Conservation (phyloP, 2,797 vertebrate species). For the Meda fulgida region DNA sequence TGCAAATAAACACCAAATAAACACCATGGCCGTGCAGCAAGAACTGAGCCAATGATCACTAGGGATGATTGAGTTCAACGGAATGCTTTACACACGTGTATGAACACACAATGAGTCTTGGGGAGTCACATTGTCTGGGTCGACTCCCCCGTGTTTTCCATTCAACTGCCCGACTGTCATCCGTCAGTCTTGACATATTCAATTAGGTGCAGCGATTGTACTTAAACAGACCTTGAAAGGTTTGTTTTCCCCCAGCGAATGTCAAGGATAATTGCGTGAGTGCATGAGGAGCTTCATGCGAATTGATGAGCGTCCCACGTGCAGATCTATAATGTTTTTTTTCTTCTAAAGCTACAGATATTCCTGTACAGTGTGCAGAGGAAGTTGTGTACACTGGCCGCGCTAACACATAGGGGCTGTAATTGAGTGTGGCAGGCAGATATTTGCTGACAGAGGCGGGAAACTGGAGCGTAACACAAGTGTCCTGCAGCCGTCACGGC, state of each 20-base stretch:
- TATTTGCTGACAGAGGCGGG: constrained; percentile 45
- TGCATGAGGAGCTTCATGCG: constrained; percentile 40
- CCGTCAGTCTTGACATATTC: constrained; percentile 62
- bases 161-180: constrained; percentile 50
- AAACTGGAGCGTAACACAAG: constrained; percentile 50
- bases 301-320: constrained; percentile 56
- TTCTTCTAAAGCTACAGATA: neutral
- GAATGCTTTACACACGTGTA: neutral
- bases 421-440: constrained; percentile 61
- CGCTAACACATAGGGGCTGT: constrained; percentile 29
- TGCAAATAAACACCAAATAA: constrained; percentile 26
- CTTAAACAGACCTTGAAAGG: constrained; percentile 68
- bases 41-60: neutral
- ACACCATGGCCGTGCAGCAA: neutral
- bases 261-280: constrained; percentile 63
- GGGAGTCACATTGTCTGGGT: constrained; percentile 55
- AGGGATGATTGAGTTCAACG: constrained; percentile 10
- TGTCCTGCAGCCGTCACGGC: constrained; percentile 38
- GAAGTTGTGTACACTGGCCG: neutral
- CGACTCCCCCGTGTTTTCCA: constrained; percentile 35
- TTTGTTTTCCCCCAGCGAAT: constrained; percentile 64
- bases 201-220: constrained; percentile 66
- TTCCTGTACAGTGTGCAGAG: constrained; percentile 10
- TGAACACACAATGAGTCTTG: neutral
- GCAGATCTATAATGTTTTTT: constrained; percentile 23